These are phyloP conservation scores for Synergus japonicus DNA, from an alignment of 2,888 invertebrate species.

Conservation along the genomic window DNA sequence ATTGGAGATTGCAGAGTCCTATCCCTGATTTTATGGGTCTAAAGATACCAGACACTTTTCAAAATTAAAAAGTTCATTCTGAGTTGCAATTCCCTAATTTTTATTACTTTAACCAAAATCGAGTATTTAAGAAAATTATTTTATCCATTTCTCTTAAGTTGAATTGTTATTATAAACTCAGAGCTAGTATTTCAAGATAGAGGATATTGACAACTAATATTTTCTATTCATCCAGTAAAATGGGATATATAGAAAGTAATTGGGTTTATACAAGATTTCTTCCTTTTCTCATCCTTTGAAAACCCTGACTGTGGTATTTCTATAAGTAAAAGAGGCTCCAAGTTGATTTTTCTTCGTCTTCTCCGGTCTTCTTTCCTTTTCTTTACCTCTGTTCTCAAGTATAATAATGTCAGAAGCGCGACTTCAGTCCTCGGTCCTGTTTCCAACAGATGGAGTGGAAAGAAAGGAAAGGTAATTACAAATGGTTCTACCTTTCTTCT, in stretches of 20 bases:
- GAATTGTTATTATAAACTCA: background rate
- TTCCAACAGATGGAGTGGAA: slow-evolving; percentile 37
- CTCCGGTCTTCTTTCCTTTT: background rate
- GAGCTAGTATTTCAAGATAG: background rate
- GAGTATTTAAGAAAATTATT: background rate
- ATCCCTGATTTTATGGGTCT: background rate
- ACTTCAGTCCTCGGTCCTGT: slow-evolving; percentile 33
- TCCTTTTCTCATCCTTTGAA: background rate
- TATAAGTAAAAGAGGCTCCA: slow-evolving; percentile 13
- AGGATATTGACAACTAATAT: background rate
- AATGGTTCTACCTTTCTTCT: slow-evolving; percentile 21
- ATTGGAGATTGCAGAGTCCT: background rate
- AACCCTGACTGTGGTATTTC: background rate
- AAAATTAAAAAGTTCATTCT: background rate
- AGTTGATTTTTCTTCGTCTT: background rate
- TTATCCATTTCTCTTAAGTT: background rate
- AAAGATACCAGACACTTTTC: background rate
- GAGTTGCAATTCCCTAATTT: background rate
- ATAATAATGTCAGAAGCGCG: slow-evolving; percentile 39
- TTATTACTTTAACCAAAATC: no score
- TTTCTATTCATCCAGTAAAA: slow-evolving; percentile 1
- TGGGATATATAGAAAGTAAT: background rate
- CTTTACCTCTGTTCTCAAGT: slow-evolving; percentile 13
- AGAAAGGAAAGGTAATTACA: slow-evolving; percentile 37
- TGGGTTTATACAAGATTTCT: slow-evolving; percentile 3